Evolutionary conservation across 2,797 vertebrate species (phyloP).

Genomic region (Hozukius guyotensis): DNA sequence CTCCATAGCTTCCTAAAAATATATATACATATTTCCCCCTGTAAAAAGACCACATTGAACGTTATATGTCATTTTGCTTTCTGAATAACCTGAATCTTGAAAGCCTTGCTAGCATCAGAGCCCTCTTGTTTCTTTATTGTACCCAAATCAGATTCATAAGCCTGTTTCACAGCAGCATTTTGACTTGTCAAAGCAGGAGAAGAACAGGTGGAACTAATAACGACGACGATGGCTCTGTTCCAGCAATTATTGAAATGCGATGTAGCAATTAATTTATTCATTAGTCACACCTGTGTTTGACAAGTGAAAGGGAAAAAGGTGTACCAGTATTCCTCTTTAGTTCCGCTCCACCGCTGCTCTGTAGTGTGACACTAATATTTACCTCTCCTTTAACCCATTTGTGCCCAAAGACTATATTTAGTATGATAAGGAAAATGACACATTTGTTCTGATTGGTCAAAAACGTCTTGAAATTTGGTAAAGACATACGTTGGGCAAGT

Average conservation of each 20-base stretch:
- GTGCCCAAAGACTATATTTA: no score
- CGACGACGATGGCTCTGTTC: not conserved
- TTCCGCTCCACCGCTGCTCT: not conserved
- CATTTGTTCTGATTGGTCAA: accelerated
- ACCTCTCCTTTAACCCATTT: not conserved
- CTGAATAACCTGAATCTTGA: not conserved
- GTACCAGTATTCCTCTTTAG: not conserved
- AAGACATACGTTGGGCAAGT: no score
- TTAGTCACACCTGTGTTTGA: not conserved
- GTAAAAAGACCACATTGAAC: not conserved
- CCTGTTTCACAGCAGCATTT: not conserved
- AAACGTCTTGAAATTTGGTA: no score
- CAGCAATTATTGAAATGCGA: not conserved
- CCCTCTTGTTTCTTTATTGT: not conserved
- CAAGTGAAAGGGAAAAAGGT: not conserved
- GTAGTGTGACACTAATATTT: not conserved
- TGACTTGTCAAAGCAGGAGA: not conserved
- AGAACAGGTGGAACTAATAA: not conserved
- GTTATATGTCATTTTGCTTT: not conserved
- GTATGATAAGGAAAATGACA: no score
- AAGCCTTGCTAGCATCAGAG: not conserved
- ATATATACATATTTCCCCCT: not conserved
- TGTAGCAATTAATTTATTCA: not conserved
- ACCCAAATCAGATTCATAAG: not conserved
- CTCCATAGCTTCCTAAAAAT: no score